Evolutionary conservation across 2,888 invertebrate genomes (phyloP).

Genomic region (Arrhopalites spinosus): DNA sequence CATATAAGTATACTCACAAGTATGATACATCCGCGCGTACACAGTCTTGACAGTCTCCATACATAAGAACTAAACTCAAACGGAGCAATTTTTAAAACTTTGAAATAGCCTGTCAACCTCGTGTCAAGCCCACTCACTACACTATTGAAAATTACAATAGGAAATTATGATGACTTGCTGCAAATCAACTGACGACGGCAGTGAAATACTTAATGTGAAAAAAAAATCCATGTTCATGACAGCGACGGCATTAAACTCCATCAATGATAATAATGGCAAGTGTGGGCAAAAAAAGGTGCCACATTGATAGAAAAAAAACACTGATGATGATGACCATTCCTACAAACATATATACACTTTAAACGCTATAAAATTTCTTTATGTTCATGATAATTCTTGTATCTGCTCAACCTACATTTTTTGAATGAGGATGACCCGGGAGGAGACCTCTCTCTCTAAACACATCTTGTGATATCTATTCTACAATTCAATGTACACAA

Average conservation of each 20-base stretch:
- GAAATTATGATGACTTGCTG: slow-evolving; percentile 21
- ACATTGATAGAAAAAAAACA: too few relatives aligned
- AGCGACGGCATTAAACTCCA: neutral
- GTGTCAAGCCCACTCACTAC: slow-evolving; percentile 24
- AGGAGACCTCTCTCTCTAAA: neutral
- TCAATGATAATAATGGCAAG: too few relatives aligned
- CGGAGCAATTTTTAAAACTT: too few relatives aligned
- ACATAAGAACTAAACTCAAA: too few relatives aligned
- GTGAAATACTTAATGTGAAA: slow-evolving; percentile 9
- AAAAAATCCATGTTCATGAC: neutral
- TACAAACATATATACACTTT: too few relatives aligned
- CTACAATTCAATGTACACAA: neutral
- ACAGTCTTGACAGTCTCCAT: too few relatives aligned
- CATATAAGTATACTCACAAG: too few relatives aligned
- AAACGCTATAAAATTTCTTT: too few relatives aligned
- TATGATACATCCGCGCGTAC: too few relatives aligned
- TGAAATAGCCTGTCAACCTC: slow-evolving; percentile 23
- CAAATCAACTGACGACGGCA: slow-evolving; percentile 3
- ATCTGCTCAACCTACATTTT: slow-evolving; percentile 12
- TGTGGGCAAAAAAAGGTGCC: too few relatives aligned
- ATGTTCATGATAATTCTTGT: slow-evolving; percentile 8
- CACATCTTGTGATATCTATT: neutral
- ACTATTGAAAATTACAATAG: slow-evolving; percentile 19
- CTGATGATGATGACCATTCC: too few relatives aligned
- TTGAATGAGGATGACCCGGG: neutral